Conservation (phyloP, 2,113 vertebrate genomes). For the Grammomys dolichurus region DNA sequence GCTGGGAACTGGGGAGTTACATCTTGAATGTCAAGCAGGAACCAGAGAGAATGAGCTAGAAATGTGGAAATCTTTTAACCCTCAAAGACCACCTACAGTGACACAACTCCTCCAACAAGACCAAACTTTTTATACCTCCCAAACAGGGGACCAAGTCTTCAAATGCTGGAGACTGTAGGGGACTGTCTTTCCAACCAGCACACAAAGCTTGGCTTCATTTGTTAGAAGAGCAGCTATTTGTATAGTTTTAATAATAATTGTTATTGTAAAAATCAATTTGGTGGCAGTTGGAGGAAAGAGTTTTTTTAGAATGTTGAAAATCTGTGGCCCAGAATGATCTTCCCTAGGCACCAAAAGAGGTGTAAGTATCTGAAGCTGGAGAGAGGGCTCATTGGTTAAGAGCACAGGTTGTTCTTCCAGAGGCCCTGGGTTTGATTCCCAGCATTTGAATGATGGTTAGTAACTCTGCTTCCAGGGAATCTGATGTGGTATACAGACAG, state of each 20-base stretch:
- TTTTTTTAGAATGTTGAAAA: background rate
- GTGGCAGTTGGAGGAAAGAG: background rate
- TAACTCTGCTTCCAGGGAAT: background rate
- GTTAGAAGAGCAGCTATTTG: background rate
- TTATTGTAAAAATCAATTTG: background rate
- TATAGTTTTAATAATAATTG: conserved; percentile 31
- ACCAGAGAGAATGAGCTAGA: background rate
- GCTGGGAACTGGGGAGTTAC: background rate
- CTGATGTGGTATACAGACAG: background rate
- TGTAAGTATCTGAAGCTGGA: background rate
- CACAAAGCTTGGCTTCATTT: background rate
- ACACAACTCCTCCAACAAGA: background rate
- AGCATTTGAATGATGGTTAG: background rate
- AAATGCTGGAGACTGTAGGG: background rate
- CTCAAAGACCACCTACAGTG: background rate
- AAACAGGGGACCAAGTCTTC: background rate
- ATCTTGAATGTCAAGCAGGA: background rate
- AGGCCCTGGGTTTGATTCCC: background rate
- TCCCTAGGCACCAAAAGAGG: background rate
- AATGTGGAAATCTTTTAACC: background rate
- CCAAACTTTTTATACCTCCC: background rate
- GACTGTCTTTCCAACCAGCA: background rate
- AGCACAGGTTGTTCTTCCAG: background rate
- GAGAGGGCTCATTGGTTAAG: background rate
- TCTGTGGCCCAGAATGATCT: background rate